Base-by-base conservation (phyloP, 1,140 invertebrate genomes). In the Hyles euphorbiae region DNA sequence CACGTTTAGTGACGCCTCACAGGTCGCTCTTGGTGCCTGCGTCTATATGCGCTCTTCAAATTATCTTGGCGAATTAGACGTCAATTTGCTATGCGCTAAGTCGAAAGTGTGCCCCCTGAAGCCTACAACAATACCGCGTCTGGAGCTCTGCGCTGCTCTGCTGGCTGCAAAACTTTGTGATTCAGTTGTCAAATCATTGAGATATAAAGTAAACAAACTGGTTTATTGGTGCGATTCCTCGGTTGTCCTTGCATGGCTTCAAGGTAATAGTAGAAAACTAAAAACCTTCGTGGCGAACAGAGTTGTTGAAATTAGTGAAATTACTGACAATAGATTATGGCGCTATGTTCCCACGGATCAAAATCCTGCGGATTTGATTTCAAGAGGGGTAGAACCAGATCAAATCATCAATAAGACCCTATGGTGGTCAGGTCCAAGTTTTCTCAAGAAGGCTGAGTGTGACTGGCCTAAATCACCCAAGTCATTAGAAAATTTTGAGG, bases 11-110 rank as follows among this genome's bases (percentile, higher is more conserved):
- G 59, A 66, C 40, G 61, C 66, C 5, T 68, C 61, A 8, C 58
- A 68, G 56, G 44, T 12, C 3, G 65, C 65, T 5, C 67, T 64
- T 34, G 68, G 68, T 2, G 57, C 65, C 2, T 67, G 65, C 52
- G 7, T 60, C 7, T 70, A 67, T 47, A 34, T 70, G 12, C 56
- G 62, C 3, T 60, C 60, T 6, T 12, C 65, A 1, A 56, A 52
- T 47, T 45, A 11, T 3, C 12, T 9, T 51, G 65, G 60, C 12
- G 34, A 32, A 33, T 11, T 62, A 3, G 8, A 44, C 4, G 58
- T 60, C 8, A 59, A 58, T 9, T 60, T 67, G 43, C 47, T 34
- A 22, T 70, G 52, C 40, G 34, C 64, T 6, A 70, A 63, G 52
- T 60, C 46, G 62, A n/a, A n/a, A n/a, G n/a, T n/a, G n/a, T n/a